Evolutionary conservation across 2,797 vertebrate species (phyloP).

Genomic region (Hippocampus kuda): DNA sequence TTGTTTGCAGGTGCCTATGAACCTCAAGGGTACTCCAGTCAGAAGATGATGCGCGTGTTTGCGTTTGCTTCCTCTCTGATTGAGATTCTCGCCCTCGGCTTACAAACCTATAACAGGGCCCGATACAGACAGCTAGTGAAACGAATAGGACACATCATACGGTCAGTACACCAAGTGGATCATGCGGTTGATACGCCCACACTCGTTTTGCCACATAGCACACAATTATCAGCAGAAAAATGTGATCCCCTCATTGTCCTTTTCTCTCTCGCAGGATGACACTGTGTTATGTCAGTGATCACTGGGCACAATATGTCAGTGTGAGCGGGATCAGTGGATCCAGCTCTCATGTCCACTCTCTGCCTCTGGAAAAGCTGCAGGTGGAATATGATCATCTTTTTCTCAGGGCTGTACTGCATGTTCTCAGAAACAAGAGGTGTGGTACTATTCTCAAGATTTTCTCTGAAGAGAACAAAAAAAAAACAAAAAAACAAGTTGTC

Average conservation of each 20-base stretch:
- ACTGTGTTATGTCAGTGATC: constrained; percentile 89
- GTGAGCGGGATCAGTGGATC: constrained; percentile 49
- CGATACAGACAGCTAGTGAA: constrained; percentile 94
- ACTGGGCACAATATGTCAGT: constrained; percentile 86
- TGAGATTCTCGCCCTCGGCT: constrained; percentile 81
- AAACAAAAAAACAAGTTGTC: background rate
- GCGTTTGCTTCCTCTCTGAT: constrained; percentile 88
- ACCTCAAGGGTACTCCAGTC: constrained; percentile 81
- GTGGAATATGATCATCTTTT: constrained; percentile 93
- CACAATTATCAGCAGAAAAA: background rate
- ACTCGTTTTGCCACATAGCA: background rate
- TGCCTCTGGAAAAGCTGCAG: constrained; percentile 85
- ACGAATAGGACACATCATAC: constrained; percentile 87
- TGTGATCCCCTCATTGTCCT: background rate
- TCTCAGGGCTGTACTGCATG: constrained; percentile 84
- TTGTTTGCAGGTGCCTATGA: constrained; percentile 73
- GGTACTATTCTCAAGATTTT: background rate
- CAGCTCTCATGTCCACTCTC: constrained; percentile 58
- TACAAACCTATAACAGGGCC: constrained; percentile 92
- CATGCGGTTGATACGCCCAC: background rate
- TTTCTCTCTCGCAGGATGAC: constrained; percentile 72
- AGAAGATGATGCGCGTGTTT: constrained; percentile 97
- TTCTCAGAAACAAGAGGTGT: constrained; percentile 93
- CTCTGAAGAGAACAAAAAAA: background rate
- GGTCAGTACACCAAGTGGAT: constrained; percentile 60